These are phyloP conservation scores for Narcine bancroftii DNA, from an alignment of 2,113 vertebrate genomes.

Conservation along the genomic window DNA sequence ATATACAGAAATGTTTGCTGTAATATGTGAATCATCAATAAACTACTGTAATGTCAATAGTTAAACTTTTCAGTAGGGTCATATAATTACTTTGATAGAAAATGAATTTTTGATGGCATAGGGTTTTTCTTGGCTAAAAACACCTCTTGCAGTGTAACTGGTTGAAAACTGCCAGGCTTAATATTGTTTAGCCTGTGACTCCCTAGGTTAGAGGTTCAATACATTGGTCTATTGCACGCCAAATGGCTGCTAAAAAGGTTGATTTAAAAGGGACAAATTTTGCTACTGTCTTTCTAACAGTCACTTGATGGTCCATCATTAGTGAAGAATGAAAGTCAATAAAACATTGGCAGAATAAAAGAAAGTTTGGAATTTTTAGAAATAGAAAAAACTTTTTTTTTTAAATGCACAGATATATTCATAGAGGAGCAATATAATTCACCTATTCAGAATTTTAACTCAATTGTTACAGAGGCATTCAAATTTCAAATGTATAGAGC, in stretches of 20 bases:
- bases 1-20: no score
- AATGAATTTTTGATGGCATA: no score
- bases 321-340: neutral
- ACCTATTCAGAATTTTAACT: neutral
- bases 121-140: no score
- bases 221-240: neutral
- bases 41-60: no score
- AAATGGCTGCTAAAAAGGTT: neutral
- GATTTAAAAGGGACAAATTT: neutral
- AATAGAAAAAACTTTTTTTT: neutral
- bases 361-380: neutral
- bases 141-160: no score
- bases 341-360: neutral
- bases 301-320: neutral
- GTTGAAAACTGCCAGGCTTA: no score
- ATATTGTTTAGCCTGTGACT: no score
- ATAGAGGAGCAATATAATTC: neutral
- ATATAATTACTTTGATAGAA: no score
- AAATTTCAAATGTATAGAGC: neutral
- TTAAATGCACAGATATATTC: neutral
- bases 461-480: neutral
- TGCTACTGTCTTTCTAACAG: neutral
- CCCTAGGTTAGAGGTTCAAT: neutral
- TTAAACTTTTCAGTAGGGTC: no score
- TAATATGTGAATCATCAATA: no score